A percentile compares a stretch with the other conserved stretches of the same genome.
These are phyloP conservation scores for Microctenopoma lineatum DNA, from an alignment of 2,797 vertebrate species.

Conservation along the genomic window DNA sequence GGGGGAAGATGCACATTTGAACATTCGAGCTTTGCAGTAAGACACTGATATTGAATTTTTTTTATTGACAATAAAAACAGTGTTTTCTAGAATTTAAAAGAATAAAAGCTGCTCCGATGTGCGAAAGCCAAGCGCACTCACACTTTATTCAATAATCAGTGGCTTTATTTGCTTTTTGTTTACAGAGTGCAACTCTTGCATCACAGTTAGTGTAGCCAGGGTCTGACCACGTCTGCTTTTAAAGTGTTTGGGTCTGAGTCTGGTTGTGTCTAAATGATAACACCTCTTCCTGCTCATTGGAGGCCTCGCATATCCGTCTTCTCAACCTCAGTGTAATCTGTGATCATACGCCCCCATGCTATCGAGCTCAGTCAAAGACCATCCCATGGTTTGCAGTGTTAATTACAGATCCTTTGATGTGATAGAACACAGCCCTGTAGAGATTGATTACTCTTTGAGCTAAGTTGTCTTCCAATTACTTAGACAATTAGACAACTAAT, in stretches of 20 bases:
- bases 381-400: constrained; percentile 90
- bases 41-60: constrained; percentile 42
- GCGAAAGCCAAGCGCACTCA: constrained; percentile 3
- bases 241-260: constrained; percentile 53
- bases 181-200: constrained; percentile 61
- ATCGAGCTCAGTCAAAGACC: constrained; percentile 82
- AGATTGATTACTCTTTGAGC: constrained; percentile 99
- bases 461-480: constrained; percentile 99
- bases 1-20: constrained; percentile 49
- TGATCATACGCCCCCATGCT: constrained; percentile 78
- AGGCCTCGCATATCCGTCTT: constrained; percentile 74
- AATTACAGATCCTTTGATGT: constrained; percentile 99
- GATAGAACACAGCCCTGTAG: constrained; percentile 98
- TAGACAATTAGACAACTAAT: constrained; percentile 99
- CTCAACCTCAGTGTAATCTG: constrained; percentile 80
- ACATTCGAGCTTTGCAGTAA: constrained; percentile 41
- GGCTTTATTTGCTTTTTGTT: constrained; percentile 57
- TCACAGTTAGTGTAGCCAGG: constrained; percentile 29
- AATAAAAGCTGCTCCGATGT: constrained; percentile 18
- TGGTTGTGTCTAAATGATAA: constrained; percentile 65
- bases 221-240: constrained; percentile 45
- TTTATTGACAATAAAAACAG: constrained; percentile 50
- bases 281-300: constrained; percentile 71
- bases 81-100: constrained; percentile 34
- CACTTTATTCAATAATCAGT: constrained; percentile 38